These are phyloP conservation scores for Sebastes cheni DNA, from an alignment of 2,797 vertebrate species.

Conservation along the genomic window DNA sequence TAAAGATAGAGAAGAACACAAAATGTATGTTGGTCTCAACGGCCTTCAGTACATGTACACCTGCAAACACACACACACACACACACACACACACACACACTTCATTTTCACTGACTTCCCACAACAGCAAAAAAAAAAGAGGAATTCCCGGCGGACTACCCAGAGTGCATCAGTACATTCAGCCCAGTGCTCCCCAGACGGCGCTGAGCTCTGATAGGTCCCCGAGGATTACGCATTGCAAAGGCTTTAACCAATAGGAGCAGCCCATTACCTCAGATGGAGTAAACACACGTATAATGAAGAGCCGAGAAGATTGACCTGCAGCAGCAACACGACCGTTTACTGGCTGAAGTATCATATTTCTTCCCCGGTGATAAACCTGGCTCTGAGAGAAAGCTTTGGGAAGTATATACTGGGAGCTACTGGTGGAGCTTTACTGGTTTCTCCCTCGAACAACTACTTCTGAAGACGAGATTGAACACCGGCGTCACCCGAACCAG, in stretches of 20 bases:
- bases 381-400: not conserved
- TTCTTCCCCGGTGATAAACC: not conserved
- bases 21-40: not conserved
- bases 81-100: not conserved
- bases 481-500: not conserved
- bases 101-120: slow-evolving; percentile 12
- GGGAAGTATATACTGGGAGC: slow-evolving; percentile 4
- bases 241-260: slow-evolving; percentile 41
- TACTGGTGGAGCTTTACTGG: slow-evolving; percentile 12
- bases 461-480: not conserved
- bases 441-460: not conserved
- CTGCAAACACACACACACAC: not conserved
- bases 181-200: slow-evolving; percentile 34
- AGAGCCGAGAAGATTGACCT: not conserved
- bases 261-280: slow-evolving; percentile 18
- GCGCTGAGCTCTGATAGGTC: slow-evolving; percentile 54
- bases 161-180: slow-evolving; percentile 40
- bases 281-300: slow-evolving; percentile 30
- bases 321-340: not conserved
- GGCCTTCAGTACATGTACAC: not conserved
- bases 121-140: not conserved
- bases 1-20: not conserved
- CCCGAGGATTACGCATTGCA: slow-evolving; percentile 24
- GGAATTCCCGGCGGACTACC: slow-evolving; percentile 24
- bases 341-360: slow-evolving; percentile 4